These are phyloP conservation scores for Clavelina lepadiformis DNA, from an alignment of 23 tunicate species.

Conservation along the genomic window DNA sequence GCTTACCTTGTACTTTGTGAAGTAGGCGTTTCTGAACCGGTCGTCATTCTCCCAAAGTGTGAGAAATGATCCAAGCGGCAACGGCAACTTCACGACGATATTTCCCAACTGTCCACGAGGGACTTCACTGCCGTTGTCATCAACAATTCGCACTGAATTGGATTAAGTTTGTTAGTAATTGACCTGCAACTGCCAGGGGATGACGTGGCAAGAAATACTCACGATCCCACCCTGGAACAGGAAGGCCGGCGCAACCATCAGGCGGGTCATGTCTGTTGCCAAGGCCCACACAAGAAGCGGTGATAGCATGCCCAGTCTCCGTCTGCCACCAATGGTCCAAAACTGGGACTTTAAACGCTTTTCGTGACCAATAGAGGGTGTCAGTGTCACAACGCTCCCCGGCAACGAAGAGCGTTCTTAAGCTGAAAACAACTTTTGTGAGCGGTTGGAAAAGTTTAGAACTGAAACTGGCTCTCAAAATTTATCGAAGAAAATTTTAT, in stretches of 20 bases:
- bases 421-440: conserved; percentile 28
- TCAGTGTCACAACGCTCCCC: conserved; percentile 93
- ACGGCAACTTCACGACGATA: conserved; percentile 76
- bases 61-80: conserved; percentile 72
- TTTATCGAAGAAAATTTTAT: not conserved
- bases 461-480: not conserved
- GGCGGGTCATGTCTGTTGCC: conserved; percentile 64
- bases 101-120: conserved; percentile 71
- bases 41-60: conserved; percentile 82
- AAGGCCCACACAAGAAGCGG: conserved; percentile 83
- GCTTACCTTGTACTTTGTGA: conserved; percentile 56
- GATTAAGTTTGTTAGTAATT: too few species aligned
- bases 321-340: conserved; percentile 98
- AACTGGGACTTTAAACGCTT: conserved; percentile 73
- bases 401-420: conserved; percentile 83
- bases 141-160: conserved; percentile 80
- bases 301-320: conserved; percentile 85
- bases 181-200: too few species aligned
- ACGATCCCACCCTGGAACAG: conserved; percentile 97
- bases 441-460: not conserved
- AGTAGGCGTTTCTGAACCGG: conserved; percentile 66
- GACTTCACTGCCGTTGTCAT: conserved; percentile 65
- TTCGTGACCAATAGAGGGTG: conserved; percentile 62
- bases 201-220: conserved; percentile 11
- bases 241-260: conserved; percentile 63